Evolutionary conservation across 2,113 vertebrate species (phyloP), one percentile per base, ranked within the genome.

Genomic region (Nicator chloris): DNA sequence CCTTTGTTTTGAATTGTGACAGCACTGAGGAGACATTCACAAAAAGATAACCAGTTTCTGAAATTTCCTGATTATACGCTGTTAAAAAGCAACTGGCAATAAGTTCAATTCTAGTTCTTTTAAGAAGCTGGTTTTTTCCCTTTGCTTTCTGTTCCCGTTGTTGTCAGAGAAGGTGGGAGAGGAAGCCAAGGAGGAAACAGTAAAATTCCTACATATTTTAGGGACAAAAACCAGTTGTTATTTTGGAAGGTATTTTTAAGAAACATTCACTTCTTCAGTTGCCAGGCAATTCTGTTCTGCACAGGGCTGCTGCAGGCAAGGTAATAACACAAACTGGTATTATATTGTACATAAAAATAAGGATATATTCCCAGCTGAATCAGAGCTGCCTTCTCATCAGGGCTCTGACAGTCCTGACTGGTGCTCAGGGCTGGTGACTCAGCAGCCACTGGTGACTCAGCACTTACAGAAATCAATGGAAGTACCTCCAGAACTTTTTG

Each of bases 381-480:
- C 84, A 69, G 89, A 88, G 80, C 71, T 90, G 79, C 80, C 47
- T 78, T 59, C 86, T 51, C 45, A 45, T 30, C 5, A 31, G 69
- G 59, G 44, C 53, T 76, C 85, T 77, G 66, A 45, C 83, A 78
- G 82, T 24, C 65, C 75, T 54, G 87, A 33, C 66, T 22, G 78
- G 63, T 30, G 39, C 90, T 61, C 10, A 11, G 89, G 23, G 80
- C 64, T 68, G 76, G 82, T 94, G 90, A 93, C 85, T 90, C 88
- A 91, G 92, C 96, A 95, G 91, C 86, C 4, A 5, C 61, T 37
- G 88, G 93, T 96, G 96, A 94, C 79, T 91, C 95, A 92, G 96
- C 88, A 93, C 63, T 80, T 81, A 54, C 2, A 11, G 82, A 82
- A 84, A 82, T 82, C 42, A 9, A 88, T 69, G 87, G 37, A 76